Evolutionary conservation across 2,888 invertebrate genomes (phyloP).

Genomic region (Pterobdella sp.): DNA sequence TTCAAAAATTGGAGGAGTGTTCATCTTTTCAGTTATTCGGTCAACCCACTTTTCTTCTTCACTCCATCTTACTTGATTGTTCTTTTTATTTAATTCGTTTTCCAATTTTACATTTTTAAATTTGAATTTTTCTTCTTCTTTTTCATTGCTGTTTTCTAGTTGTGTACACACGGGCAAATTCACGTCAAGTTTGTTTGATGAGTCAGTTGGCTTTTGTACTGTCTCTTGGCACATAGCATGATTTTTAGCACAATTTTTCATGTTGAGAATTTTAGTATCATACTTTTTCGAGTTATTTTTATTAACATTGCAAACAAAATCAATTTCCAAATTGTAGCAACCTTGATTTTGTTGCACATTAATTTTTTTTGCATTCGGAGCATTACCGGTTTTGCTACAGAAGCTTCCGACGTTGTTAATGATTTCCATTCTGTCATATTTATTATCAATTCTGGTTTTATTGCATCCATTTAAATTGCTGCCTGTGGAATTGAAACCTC

Average conservation of each 20-base stretch:
- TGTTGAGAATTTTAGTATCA: neutral
- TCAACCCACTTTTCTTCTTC: neutral
- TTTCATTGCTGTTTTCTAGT: neutral
- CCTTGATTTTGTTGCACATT: no score
- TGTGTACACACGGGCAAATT: no score
- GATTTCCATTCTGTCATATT: no score
- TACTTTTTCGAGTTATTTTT: no score
- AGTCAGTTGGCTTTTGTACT: neutral
- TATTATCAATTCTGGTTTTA: neutral
- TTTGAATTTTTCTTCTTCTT: neutral
- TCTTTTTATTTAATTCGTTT: neutral
- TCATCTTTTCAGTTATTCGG: neutral
- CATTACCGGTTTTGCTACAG: no score
- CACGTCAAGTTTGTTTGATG: no score
- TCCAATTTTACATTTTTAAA: neutral
- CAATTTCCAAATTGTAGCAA: no score
- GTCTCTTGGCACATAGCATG: neutral
- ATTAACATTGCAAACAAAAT: no score
- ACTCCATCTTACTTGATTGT: neutral
- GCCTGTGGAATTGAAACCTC: neutral
- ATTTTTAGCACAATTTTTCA: neutral
- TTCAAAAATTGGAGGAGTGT: neutral
- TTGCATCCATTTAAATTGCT: neutral
- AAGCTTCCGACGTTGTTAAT: no score
- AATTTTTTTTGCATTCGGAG: no score